Percentiles rank a stretch among this genome's conserved stretches.
These are phyloP conservation scores for Panopea generosa DNA, from an alignment of 2,888 invertebrate species.

Conservation along the genomic window DNA sequence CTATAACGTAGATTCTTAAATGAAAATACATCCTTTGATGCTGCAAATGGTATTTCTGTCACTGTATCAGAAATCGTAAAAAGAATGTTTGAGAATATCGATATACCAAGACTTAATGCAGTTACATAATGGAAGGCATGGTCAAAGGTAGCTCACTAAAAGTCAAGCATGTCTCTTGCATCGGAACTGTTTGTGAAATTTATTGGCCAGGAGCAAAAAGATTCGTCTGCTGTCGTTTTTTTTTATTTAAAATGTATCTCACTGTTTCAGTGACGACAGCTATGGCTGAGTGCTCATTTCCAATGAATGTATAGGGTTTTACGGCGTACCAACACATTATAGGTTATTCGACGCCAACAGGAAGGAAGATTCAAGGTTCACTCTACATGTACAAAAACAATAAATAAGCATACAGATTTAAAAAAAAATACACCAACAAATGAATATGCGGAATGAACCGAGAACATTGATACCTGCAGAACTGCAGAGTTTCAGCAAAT, in stretches of 20 bases:
- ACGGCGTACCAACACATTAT: too few relatives aligned
- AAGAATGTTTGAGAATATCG: conserved; percentile 27
- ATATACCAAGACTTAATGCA: conserved; percentile 7
- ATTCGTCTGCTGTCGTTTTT: conserved; percentile 12
- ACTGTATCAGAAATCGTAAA: conserved; percentile 11
- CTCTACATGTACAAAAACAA: too few relatives aligned
- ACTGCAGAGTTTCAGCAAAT: too few relatives aligned
- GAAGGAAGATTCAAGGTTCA: too few relatives aligned
- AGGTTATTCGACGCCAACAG: too few relatives aligned
- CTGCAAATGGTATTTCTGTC: conserved; percentile 23
- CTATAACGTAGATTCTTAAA: conserved; percentile 23
- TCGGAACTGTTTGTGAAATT: conserved; percentile 16
- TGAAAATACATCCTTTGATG: conserved; percentile 6
- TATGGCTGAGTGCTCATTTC: conserved; percentile 9
- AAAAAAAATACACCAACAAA: too few relatives aligned
- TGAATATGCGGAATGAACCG: too few relatives aligned
- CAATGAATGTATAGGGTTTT: too few relatives aligned
- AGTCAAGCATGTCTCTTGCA: conserved; percentile 20
- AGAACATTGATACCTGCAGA: too few relatives aligned
- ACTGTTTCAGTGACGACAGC: conserved; percentile 30
- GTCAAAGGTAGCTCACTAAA: conserved; percentile 11
- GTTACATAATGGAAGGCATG: conserved; percentile 20
- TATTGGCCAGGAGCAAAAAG: conserved; percentile 10
- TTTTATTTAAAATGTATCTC: conserved; percentile 21
- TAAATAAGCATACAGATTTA: too few relatives aligned